Base-by-base conservation (phyloP, 2,888 invertebrate species). In the Athripsodes cinereus region DNA sequence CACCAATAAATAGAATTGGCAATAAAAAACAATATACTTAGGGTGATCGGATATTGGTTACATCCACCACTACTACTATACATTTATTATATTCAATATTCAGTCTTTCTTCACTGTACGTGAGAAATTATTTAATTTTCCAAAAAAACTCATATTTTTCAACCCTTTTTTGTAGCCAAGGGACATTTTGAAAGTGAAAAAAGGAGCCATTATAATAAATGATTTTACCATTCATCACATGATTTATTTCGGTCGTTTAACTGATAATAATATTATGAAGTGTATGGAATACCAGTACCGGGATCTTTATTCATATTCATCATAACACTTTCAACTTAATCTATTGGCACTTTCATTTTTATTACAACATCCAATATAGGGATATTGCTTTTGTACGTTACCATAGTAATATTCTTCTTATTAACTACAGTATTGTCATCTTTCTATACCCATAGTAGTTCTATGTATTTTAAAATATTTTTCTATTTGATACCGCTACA, bases 1-100 rank as follows among this genome's bases (percentile, higher is more conserved):
- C 61, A 50, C 61, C 61, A 63, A 63, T 63, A 61, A 59, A 63
- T 57, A 61, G 61, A 55, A 59, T 55, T 55, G 63, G 58, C 58
- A 61, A 61, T 63, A 63, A 63, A 62, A 63, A 63, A 63, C 63
- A 63, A 63, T 63, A 63, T 63, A 16, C 16, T 26, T 26, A 59
- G 50, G 57, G 47, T 19, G 50, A 57, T 49, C 62, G 59, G 59
- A 61, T 56, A 54, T 55, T 48, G 59, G 52, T 59, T 57, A 52
- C 55, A 55, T 52, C 47, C n/a, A 40, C 11, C 6, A 8, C 11
- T 8, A 8, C 31, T 31, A 31, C 40, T n/a, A 40, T n/a, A 16
- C 40, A 40, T 16, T 40, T 16, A 31, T 31, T 31, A 31, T 57
- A 59, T 63, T 62, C 60, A 61, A 63, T 63, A 63, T 63, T 48